Percentiles rank a stretch among this genome's conserved stretches.
Evolutionary conservation across 2,888 invertebrate species (phyloP).

Genomic region (Lithodes maja): DNA sequence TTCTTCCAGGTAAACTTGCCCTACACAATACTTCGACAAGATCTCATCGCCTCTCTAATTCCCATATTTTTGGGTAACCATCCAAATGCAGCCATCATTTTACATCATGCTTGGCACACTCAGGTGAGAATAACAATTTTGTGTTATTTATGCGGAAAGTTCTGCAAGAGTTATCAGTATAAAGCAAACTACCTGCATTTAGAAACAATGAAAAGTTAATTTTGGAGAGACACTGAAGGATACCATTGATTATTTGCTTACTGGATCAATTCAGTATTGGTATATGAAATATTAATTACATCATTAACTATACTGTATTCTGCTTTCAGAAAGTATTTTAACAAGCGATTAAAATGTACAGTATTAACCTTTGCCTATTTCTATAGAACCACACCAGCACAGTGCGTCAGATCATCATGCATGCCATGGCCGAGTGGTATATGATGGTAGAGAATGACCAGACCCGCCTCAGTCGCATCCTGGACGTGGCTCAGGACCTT

Average conservation of each 20-base stretch:
- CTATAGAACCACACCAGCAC: constrained; percentile 80
- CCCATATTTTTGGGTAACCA: constrained; percentile 95
- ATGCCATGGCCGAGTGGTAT: constrained; percentile 98
- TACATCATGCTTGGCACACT: constrained; percentile 97
- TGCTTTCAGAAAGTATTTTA: too few species aligned
- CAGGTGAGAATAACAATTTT: constrained; percentile 54
- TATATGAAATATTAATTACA: too few species aligned
- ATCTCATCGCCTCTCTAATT: constrained; percentile 89
- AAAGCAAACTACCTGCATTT: too few species aligned
- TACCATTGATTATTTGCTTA: too few species aligned
- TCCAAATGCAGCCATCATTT: constrained; percentile 95
- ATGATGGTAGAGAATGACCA: constrained; percentile 94
- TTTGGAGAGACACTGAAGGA: too few species aligned
- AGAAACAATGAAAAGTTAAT: too few species aligned
- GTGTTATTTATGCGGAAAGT: neutral
- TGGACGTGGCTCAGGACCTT: constrained; percentile 96
- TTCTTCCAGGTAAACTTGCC: constrained; percentile 44
- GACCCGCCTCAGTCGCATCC: constrained; percentile 91
- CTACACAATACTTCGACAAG: constrained; percentile 82
- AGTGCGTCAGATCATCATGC: constrained; percentile 87
- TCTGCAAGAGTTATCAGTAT: too few species aligned
- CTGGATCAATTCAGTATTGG: too few species aligned
- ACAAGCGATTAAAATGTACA: too few species aligned
- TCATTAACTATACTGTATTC: too few species aligned
- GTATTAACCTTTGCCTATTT: neutral